Percentiles rank a stretch among this genome's conserved stretches.
Conservation (phyloP, 1,140 invertebrate species). For the Cydia amplana region DNA sequence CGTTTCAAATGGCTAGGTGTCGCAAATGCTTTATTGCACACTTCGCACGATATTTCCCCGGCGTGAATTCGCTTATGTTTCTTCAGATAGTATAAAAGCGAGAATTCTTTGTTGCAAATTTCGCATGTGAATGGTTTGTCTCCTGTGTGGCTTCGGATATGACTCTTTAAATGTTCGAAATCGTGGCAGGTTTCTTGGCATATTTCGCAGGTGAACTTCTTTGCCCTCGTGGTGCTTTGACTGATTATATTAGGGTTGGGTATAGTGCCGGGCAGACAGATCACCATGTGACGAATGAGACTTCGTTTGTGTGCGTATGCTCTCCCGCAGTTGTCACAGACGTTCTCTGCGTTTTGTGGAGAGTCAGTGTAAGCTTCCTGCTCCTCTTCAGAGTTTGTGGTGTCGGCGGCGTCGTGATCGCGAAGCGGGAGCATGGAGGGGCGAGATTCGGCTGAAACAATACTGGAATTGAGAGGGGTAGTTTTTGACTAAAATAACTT, state of each 20-base stretch:
- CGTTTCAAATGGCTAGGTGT: not conserved
- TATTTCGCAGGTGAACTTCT: not conserved
- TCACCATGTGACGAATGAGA: not conserved
- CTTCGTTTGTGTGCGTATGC: not conserved
- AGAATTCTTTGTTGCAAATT: not conserved
- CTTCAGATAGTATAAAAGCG: not conserved
- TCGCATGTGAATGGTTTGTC: not conserved
- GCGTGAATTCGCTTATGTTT: not conserved
- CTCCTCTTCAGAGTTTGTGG: too few species aligned
- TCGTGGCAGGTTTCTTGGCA: not conserved
- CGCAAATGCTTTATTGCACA: not conserved
- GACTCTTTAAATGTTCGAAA: not conserved
- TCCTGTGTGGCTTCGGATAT: not conserved
- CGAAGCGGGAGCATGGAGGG: not conserved
- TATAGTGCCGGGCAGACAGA: not conserved
- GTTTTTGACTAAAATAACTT: too few species aligned
- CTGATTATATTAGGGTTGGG: not conserved
- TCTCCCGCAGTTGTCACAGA: not conserved
- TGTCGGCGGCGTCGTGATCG: too few species aligned
- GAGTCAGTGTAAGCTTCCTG: too few species aligned
- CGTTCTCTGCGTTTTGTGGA: too few species aligned
- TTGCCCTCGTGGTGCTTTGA: not conserved
- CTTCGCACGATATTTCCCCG: not conserved
- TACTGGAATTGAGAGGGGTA: too few species aligned
- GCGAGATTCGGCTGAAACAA: not conserved